These are phyloP conservation scores for Sycobia sp. DNA, from an alignment of 1,140 invertebrate species.

Conservation along the genomic window DNA sequence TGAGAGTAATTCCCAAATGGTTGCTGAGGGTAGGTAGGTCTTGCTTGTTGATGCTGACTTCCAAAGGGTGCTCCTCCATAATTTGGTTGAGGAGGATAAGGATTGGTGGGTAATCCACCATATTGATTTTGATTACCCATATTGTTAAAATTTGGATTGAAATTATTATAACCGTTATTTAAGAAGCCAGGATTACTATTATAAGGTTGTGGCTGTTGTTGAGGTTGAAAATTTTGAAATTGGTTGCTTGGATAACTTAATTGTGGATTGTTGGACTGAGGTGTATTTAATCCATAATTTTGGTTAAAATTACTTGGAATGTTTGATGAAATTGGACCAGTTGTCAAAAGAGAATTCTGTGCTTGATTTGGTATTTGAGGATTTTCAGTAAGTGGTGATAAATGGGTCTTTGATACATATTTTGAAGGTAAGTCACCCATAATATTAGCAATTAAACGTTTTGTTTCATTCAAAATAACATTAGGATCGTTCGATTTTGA, in stretches of 20 bases:
- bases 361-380: constrained; percentile 27
- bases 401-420: constrained; percentile 50
- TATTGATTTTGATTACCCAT: constrained; percentile 42
- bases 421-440: constrained; percentile 66
- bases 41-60: constrained; percentile 19
- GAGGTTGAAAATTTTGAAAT: constrained; percentile 40
- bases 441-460: constrained; percentile 68
- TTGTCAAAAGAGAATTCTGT: background rate
- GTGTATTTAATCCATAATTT: constrained; percentile 20
- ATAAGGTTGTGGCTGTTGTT: constrained; percentile 41
- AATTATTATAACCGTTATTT: constrained; percentile 53
- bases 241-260: constrained; percentile 43
- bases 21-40: constrained; percentile 46
- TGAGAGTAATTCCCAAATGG: constrained; percentile 53
- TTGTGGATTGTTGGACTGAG: constrained; percentile 31
- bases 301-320: constrained; percentile 19
- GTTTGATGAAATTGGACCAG: background rate
- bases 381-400: constrained; percentile 18
- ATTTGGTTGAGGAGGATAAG: constrained; percentile 38
- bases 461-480: constrained; percentile 64
- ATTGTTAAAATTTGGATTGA: constrained; percentile 45
- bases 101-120: constrained; percentile 36
- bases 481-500: constrained; percentile 56
- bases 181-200: constrained; percentile 44
- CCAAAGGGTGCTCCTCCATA: constrained; percentile 41